Evolutionary conservation across 1,140 invertebrate species (phyloP).

Genomic region (Rhyzopertha dominica): DNA sequence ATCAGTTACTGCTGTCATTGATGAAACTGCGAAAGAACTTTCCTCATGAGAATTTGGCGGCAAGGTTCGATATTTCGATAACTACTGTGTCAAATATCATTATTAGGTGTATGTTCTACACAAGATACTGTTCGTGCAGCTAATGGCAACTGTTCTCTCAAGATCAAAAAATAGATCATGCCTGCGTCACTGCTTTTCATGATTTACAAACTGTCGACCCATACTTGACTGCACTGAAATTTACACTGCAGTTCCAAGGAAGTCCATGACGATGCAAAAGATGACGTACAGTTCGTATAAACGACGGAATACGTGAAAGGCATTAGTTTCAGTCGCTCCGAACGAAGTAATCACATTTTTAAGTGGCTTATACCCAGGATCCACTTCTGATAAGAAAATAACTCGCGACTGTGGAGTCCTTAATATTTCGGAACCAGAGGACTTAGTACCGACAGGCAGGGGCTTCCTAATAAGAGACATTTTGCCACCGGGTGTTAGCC

Average conservation of each 20-base stretch:
- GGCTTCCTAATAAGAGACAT: slow-evolving; percentile 15
- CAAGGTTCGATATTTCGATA: too few species aligned
- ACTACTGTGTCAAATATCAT: too few species aligned
- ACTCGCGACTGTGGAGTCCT: slow-evolving; percentile 12
- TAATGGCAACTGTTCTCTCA: slow-evolving; percentile 12
- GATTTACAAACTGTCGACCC: slow-evolving; percentile 17
- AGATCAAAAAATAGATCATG: slow-evolving; percentile 19
- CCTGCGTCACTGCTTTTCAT: slow-evolving; percentile 16
- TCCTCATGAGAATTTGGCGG: slow-evolving; percentile 11
- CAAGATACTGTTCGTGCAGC: slow-evolving; percentile 13
- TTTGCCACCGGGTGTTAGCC: slow-evolving; percentile 11
- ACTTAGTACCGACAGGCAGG: slow-evolving; percentile 11
- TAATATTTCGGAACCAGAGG: slow-evolving; percentile 8
- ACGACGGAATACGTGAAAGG: slow-evolving; percentile 13
- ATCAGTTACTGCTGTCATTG: too few species aligned
- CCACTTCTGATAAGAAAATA: slow-evolving; percentile 15
- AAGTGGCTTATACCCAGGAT: too few species aligned
- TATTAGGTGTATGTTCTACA: slow-evolving; percentile 11
- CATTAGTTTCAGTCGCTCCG: slow-evolving; percentile 10
- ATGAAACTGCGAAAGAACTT: slow-evolving; percentile 11
- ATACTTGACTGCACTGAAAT: slow-evolving; percentile 20
- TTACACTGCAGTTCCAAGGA: slow-evolving; percentile 12
- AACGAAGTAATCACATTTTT: too few species aligned
- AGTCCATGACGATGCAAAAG: slow-evolving; percentile 14
- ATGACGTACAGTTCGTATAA: slow-evolving; percentile 15